Base-by-base conservation (phyloP, 2,113 vertebrate genomes). In the Pao palembangensis region DNA sequence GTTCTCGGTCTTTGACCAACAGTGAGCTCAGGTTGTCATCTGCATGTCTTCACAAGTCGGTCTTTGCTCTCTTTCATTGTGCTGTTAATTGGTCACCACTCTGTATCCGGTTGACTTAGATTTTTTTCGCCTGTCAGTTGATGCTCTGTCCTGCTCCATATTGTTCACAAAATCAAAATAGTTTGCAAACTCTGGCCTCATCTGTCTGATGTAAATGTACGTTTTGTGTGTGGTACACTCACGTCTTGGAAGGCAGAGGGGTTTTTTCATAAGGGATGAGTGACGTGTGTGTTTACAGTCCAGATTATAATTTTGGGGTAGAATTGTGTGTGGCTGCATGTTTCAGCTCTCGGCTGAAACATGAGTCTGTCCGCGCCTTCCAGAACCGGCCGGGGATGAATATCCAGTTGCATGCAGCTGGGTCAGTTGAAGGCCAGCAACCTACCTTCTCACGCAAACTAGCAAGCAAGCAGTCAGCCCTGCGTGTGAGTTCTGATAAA, bases 401-500 rank as follows among this genome's bases (percentile, higher is more conserved):
- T 78, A 74, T 87, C 75, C 44, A n/a, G 71, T 87, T 85, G 57
- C 85, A 64, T 31, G 64, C 5, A n/a, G 59, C 63, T 4, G 28
- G 83, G 76, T 84, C 78, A 79, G 61, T 14, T 5, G 0, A 34
- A 64, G 78, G 58, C 75, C 74, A 63, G 58, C 58, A 13, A 49
- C 47, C 57, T 18, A 18, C 31, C 73, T 82, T 88, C 81, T 87
- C 87, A 88, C 85, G 85, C 85, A 63, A 83, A 38, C 58, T 41
- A 55, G 52, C 70, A 38, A 51, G 55, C 16, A 14, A 60, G 49
- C 65, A 23, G 65, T 53, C 58, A 19, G 58, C 34, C 55, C 75
- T 82, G 81, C 82, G 83, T 87, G 85, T 79, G 77, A 86, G 80
- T 59, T 51, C 25, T 50, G 49, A 64, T 83, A 80, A 85, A 88